phyloP scores from a whole-genome alignment of 2,113 vertebrate genomes.

The Rhinichthys klamathensis region DNA sequence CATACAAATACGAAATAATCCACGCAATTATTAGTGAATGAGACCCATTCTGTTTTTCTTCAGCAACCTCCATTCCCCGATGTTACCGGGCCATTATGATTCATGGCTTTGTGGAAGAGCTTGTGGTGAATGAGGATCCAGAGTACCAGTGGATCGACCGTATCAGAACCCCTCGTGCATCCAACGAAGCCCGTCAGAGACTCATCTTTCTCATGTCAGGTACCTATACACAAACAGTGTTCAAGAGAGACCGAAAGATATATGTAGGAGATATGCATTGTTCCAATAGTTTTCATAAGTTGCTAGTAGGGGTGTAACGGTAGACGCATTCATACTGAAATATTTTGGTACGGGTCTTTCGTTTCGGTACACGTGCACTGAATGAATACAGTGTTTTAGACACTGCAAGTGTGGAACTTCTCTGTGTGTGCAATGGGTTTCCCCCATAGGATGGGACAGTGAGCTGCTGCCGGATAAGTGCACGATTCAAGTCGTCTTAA shows the following conservation, averaged over 20 bases:
- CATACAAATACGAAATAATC: too few species aligned
- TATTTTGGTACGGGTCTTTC: too few species aligned
- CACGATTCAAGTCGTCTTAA: too few species aligned
- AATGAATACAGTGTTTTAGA: too few species aligned
- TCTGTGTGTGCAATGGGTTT: too few species aligned
- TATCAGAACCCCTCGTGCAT: conserved; percentile 94
- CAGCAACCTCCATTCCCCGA: conserved; percentile 92
- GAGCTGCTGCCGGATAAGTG: too few species aligned
- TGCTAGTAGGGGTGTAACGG: neutral
- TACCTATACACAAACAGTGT: conserved; percentile 59
- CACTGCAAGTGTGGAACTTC: too few species aligned
- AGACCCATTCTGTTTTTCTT: neutral
- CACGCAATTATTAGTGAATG: too few species aligned
- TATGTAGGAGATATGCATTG: neutral
- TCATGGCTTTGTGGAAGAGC: conserved; percentile 97
- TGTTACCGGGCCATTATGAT: conserved; percentile 91
- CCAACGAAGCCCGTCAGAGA: conserved; percentile 95
- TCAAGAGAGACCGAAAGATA: neutral
- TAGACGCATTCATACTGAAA: too few species aligned
- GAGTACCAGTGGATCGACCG: conserved; percentile 99
- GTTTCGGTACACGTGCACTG: too few species aligned
- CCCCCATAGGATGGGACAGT: too few species aligned
- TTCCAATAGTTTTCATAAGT: neutral
- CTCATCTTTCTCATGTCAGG: conserved; percentile 99
- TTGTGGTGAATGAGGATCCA: conserved; percentile 98